phyloP scores from a whole-genome alignment of 2,113 vertebrate species.

The Protobothrops mucrosquamatus region DNA sequence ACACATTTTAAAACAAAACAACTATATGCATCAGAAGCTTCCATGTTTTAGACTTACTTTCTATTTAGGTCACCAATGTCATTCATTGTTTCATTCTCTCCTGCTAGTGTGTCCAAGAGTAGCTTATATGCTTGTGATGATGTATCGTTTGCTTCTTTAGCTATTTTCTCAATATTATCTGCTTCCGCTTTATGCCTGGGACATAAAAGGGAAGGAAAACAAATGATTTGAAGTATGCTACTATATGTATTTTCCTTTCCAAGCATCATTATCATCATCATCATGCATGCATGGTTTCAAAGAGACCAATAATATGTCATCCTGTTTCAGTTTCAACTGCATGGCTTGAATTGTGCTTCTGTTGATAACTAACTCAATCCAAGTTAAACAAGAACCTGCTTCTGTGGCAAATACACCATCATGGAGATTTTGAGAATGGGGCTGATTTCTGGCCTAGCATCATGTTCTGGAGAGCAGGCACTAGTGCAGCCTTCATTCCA shows the following conservation, averaged over 20 bases:
- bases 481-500: not conserved
- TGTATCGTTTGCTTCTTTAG: conserved; percentile 90
- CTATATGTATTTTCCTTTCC: not conserved
- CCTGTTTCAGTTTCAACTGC: not conserved
- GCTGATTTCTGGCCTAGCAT: not conserved
- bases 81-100: conserved; percentile 81
- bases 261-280: not conserved
- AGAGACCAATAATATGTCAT: not conserved
- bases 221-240: not conserved
- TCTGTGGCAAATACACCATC: not conserved
- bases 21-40: not conserved
- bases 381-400: not conserved
- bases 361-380: not conserved
- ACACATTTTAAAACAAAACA: not conserved
- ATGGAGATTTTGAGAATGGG: not conserved
- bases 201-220: conserved; percentile 24
- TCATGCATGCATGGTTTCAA: not conserved
- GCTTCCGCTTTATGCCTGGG: conserved; percentile 91
- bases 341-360: not conserved
- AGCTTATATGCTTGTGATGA: conserved; percentile 88
- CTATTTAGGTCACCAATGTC: conserved; percentile 91
- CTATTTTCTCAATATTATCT: conserved; percentile 88
- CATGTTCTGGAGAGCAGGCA: not conserved
- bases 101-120: conserved; percentile 83
- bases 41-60: conserved; percentile 77